Conservation (phyloP, 64 coral and sea anemone genomes). For the Orbicella faveolata region DNA sequence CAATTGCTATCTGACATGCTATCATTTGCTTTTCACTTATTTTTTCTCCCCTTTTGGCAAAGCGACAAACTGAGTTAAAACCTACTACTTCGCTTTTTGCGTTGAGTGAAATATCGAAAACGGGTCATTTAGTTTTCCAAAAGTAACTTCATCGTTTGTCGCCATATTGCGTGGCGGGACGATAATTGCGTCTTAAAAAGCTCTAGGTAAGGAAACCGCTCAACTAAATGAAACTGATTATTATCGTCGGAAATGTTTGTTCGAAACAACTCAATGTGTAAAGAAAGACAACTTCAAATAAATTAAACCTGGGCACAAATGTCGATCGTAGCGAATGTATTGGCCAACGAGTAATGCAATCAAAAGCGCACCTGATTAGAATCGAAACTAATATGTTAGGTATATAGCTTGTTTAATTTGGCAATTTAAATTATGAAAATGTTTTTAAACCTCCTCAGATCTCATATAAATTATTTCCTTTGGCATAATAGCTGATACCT, state of each 20-base stretch:
- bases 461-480: too few species aligned
- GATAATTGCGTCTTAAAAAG: neutral
- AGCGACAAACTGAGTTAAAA: neutral
- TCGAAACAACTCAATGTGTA: neutral
- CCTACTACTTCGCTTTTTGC: neutral
- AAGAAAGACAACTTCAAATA: conserved; percentile 4
- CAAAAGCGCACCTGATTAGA: neutral
- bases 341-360: neutral
- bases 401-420: too few species aligned
- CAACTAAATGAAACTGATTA: neutral
- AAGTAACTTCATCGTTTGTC: neutral
- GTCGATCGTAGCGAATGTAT: neutral
- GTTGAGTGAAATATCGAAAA: neutral
- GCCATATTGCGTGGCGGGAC: neutral
- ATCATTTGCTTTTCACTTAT: neutral
- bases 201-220: neutral
- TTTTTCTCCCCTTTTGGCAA: neutral
- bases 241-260: neutral
- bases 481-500: too few species aligned
- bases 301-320: neutral
- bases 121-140: neutral
- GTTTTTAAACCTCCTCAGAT: too few species aligned
- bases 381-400: too few species aligned
- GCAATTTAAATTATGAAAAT: too few species aligned
- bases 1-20: neutral